Evolutionary conservation across 1,140 invertebrate species (phyloP).

Genomic region (Lutraria rhynchaena): DNA sequence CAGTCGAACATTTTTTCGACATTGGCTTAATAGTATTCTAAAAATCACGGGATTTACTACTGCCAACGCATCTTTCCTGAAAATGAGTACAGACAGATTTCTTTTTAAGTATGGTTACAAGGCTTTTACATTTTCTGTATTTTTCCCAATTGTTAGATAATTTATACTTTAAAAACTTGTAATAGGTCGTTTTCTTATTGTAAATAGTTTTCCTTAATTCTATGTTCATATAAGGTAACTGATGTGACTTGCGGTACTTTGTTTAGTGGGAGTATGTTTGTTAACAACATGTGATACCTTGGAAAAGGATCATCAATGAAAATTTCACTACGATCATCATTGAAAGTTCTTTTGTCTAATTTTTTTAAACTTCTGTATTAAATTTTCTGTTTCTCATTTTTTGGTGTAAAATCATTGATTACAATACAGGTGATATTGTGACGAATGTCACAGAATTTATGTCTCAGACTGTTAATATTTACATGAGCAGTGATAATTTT

Average conservation of each 20-base stretch:
- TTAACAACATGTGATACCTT: not conserved
- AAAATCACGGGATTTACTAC: constrained; percentile 7
- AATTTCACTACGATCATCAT: not conserved
- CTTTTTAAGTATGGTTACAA: constrained; percentile 14
- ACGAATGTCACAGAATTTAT: constrained; percentile 12
- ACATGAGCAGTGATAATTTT: no score
- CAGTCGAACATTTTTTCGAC: constrained; percentile 9
- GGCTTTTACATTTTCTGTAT: constrained; percentile 6
- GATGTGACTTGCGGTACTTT: not conserved
- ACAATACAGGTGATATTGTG: constrained; percentile 22
- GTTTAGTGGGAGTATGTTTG: constrained; percentile 23
- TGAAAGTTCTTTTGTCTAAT: not conserved
- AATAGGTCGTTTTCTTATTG: constrained; percentile 18
- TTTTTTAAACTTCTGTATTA: constrained; percentile 45
- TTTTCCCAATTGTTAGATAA: constrained; percentile 13
- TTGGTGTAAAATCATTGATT: constrained; percentile 29
- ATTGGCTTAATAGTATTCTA: constrained; percentile 29
- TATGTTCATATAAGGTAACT: constrained; percentile 19
- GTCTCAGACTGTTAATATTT: constrained; percentile 19
- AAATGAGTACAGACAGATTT: constrained; percentile 17
- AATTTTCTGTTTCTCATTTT: constrained; percentile 35
- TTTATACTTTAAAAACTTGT: constrained; percentile 17
- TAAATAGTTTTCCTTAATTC: constrained; percentile 9
- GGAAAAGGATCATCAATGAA: constrained; percentile 1
- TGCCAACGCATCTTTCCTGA: constrained; percentile 19